Evolutionary conservation across 1,140 invertebrate genomes (phyloP), one percentile per base, ranked within the genome.

Genomic region (Megalonaias nervosa): DNA sequence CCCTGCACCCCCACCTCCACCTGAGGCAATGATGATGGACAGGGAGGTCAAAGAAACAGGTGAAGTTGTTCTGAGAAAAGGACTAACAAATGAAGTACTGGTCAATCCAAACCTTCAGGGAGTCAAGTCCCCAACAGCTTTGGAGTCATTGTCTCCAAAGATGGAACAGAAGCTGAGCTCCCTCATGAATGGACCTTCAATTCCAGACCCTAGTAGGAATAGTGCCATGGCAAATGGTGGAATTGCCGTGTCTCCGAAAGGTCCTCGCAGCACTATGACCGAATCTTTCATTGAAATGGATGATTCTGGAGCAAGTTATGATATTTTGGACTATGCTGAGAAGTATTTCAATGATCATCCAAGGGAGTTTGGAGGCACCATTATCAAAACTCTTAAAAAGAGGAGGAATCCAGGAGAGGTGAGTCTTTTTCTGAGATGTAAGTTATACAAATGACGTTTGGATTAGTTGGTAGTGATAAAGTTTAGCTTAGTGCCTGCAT

Each of bases 311-410:
- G 76, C 68, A 59, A 60, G 94, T 84, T 95, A 95, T 86, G 96
- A 98, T 86, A 95, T 99, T 86, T 92, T 97, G 1, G 97, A 98
- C 86, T 99, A 97, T 92, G 97, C 97, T 17, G 96, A 98, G 83
- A 94, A 95, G 78, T 96, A 97, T 91, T 99, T 97, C 91, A 98
- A 98, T 89, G 93, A 94, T 73, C 97, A 98, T 86, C 95, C 97
- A 73, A 91, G 95, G 69, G 95, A 95, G 55, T 94, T 94, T 17
- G 82, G 86, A n/a, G 96, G 92, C 84, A 77, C 97, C 94, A 95
- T 98, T 66, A 97, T 98, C 91, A 95, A 96, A 23, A 98, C 96
- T 5, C 90, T 98, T 38, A 97, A 83, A 80, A 91, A 85, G 67
- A 80, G 81, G 55, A 84, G 82, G 62, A 62, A 79, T 3, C 84